phyloP scores from a whole-genome alignment of 2,888 invertebrate genomes.

The Seladonia tumulorum region DNA sequence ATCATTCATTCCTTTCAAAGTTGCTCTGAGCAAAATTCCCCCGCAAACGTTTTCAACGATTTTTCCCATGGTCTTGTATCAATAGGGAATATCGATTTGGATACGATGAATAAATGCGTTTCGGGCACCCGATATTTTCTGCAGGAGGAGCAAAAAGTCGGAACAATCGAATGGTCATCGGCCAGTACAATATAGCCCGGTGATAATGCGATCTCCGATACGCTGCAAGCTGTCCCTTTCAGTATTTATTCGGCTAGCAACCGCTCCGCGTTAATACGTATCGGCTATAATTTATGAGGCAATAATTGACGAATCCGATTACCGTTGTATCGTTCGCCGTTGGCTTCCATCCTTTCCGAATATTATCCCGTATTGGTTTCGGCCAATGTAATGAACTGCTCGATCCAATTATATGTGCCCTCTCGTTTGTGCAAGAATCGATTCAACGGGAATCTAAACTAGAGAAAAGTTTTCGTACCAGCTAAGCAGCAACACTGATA shows the following conservation, averaged over 20 bases:
- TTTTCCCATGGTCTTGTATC: neutral
- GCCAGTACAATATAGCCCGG: conserved; percentile 14
- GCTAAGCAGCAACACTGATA: neutral
- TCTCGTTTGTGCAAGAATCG: conserved; percentile 9
- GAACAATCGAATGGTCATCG: conserved; percentile 15
- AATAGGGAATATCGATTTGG: conserved; percentile 13
- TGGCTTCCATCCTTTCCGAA: conserved; percentile 11
- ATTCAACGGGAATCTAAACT: conserved; percentile 11
- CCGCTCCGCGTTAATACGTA: conserved; percentile 41
- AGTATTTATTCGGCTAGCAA: conserved; percentile 52
- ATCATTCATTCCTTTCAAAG: conserved; percentile 30
- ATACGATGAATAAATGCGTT: conserved; percentile 12
- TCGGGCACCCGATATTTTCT: neutral
- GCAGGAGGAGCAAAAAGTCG: conserved; percentile 1
- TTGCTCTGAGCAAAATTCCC: neutral
- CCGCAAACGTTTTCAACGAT: neutral
- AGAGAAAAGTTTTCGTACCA: neutral
- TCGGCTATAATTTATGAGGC: conserved; percentile 52
- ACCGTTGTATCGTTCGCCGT: conserved; percentile 37
- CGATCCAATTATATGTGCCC: conserved; percentile 45
- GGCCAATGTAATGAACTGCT: conserved; percentile 32
- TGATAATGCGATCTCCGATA: conserved; percentile 35
- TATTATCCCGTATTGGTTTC: conserved; percentile 44
- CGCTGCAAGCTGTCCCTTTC: conserved; percentile 38
- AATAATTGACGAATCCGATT: conserved; percentile 61